These are phyloP conservation scores for Boloria selene DNA, from an alignment of 2,888 invertebrate genomes.

Conservation along the genomic window DNA sequence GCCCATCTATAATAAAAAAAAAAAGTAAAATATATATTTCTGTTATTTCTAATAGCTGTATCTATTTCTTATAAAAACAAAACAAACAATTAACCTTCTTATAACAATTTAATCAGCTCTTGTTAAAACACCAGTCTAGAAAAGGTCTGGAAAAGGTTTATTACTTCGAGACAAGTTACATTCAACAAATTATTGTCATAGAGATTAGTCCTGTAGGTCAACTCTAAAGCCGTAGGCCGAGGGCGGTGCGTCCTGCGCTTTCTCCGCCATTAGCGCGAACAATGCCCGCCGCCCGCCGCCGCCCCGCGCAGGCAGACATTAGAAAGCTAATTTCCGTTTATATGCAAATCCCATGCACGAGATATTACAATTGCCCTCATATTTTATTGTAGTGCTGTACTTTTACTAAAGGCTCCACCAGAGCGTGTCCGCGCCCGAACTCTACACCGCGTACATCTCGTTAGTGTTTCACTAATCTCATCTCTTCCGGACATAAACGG, in stretches of 20 bases:
- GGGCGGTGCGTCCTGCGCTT: conserved; percentile 56
- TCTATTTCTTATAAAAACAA: no score
- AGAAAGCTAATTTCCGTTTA: conserved; percentile 72
- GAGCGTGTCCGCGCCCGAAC: conserved; percentile 17
- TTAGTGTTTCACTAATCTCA: conserved; percentile 12
- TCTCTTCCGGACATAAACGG: conserved; percentile 24
- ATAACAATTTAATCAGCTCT: no score
- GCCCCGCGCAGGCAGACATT: conserved; percentile 51
- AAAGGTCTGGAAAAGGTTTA: background rate
- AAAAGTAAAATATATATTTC: no score
- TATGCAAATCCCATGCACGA: conserved; percentile 57
- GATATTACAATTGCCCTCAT: conserved; percentile 28
- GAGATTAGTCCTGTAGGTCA: conserved; percentile 8
- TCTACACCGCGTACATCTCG: background rate
- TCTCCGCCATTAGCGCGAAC: conserved; percentile 63
- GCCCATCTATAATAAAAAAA: no score
- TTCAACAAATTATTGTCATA: background rate
- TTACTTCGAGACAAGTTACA: background rate
- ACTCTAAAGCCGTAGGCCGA: conserved; percentile 2
- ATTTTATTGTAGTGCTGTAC: conserved; percentile 21
- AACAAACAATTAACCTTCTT: no score
- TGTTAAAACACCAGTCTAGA: no score
- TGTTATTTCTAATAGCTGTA: no score
- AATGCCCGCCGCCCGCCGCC: conserved; percentile 43
- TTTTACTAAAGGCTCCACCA: conserved; percentile 23